Conservation (phyloP, 2,888 invertebrate genomes). For the Dynastes grantii region DNA sequence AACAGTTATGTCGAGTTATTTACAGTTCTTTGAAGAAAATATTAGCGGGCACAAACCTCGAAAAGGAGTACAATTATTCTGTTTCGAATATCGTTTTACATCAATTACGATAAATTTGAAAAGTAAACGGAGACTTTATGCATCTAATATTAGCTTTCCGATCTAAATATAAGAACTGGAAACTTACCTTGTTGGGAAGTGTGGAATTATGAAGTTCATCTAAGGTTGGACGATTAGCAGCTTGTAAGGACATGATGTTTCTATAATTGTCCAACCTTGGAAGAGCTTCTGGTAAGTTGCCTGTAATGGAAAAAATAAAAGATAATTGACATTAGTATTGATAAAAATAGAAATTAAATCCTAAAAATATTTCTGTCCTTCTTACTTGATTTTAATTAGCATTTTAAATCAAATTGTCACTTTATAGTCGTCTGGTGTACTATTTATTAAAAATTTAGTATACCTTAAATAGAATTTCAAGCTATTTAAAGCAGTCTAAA, state of each 20-base stretch:
- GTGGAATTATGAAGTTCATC: slow-evolving; percentile 92
- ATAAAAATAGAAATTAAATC: too few species aligned
- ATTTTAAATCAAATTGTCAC: too few species aligned
- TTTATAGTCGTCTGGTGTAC: too few species aligned
- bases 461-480: too few species aligned
- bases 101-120: not conserved
- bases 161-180: not conserved
- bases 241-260: slow-evolving; percentile 90
- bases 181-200: slow-evolving; percentile 81
- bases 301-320: slow-evolving; percentile 68
- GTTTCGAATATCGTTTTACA: slow-evolving; percentile 6
- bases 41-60: not conserved
- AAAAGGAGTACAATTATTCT: not conserved
- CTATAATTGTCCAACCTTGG: slow-evolving; percentile 92
- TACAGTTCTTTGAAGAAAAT: not conserved
- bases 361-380: too few species aligned
- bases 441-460: too few species aligned
- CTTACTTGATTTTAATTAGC: too few species aligned
- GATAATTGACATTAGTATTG: too few species aligned
- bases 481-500: too few species aligned
- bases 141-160: not conserved
- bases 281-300: slow-evolving; percentile 89
- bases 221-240: slow-evolving; percentile 88
- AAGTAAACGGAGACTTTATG: not conserved
- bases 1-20: not conserved